Evolutionary conservation across 2,113 vertebrate species (phyloP).

Genomic region (Labeo rohita): DNA sequence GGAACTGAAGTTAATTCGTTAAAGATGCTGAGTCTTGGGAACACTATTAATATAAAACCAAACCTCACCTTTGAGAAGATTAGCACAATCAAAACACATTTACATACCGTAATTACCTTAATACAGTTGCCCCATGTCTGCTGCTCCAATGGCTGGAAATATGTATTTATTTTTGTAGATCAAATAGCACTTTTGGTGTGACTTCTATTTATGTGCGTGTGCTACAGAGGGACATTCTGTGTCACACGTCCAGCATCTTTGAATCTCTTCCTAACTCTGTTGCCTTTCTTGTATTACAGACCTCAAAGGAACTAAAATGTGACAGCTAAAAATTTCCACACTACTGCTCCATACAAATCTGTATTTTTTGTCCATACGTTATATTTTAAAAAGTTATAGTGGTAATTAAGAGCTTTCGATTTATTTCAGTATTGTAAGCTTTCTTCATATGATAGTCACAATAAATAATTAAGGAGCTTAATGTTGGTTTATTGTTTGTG

Average conservation of each 20-base stretch:
- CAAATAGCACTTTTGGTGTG: neutral
- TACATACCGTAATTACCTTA: neutral
- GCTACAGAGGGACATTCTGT: neutral
- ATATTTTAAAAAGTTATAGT: neutral
- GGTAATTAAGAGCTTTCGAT: neutral
- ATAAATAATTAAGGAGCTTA: neutral
- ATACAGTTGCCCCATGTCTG: neutral
- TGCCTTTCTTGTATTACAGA: conserved; percentile 12
- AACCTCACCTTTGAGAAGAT: neutral
- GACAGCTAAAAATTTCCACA: neutral
- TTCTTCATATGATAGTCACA: neutral
- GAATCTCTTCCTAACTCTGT: neutral
- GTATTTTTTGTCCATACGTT: neutral
- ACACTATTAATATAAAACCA: neutral
- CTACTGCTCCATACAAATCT: neutral
- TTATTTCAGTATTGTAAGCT: neutral
- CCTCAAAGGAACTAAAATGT: neutral
- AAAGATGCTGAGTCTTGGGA: conserved; percentile 3
- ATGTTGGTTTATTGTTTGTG: neutral
- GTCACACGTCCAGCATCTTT: neutral
- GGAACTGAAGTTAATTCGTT: conserved; percentile 61
- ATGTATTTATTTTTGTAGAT: conserved; percentile 33
- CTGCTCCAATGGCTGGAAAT: neutral
- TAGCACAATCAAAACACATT: neutral
- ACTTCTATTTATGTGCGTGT: neutral